phyloP scores from a whole-genome alignment of 2,888 invertebrate species.

The Eueremaeus valkanovi region DNA sequence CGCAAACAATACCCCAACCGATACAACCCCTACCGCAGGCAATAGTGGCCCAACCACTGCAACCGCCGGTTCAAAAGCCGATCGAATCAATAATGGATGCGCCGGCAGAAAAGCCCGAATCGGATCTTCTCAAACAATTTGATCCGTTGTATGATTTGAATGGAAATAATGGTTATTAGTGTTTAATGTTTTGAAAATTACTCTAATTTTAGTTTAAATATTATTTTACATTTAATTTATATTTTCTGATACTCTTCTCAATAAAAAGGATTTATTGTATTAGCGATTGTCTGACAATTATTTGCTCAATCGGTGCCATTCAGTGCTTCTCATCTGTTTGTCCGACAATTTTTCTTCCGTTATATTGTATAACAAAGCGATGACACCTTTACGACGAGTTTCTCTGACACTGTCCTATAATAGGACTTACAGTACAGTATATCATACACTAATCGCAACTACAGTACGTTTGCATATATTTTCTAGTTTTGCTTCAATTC shows the following conservation, averaged over 20 bases:
- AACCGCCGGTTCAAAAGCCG: background rate
- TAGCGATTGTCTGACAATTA: too few relatives aligned
- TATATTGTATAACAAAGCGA: too few relatives aligned
- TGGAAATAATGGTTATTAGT: background rate
- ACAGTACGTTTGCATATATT: too few relatives aligned
- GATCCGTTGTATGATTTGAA: slow-evolving; percentile 37
- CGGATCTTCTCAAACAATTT: slow-evolving; percentile 38
- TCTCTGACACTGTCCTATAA: too few relatives aligned
- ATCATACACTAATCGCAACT: too few relatives aligned
- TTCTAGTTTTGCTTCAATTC: too few relatives aligned
- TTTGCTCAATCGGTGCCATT: background rate
- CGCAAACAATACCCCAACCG: background rate
- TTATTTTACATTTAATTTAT: background rate
- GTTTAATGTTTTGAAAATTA: background rate
- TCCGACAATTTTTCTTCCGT: too few relatives aligned
- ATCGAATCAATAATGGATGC: background rate
- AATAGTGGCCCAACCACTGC: background rate
- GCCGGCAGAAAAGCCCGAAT: background rate
- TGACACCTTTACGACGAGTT: too few relatives aligned
- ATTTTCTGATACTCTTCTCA: background rate
- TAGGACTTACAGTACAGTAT: too few relatives aligned
- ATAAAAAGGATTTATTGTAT: background rate
- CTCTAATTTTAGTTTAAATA: background rate
- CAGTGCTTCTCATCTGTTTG: background rate
- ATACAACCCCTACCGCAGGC: background rate